Evolutionary conservation across 2,888 invertebrate species (phyloP).

Genomic region (Macropis europaea): DNA sequence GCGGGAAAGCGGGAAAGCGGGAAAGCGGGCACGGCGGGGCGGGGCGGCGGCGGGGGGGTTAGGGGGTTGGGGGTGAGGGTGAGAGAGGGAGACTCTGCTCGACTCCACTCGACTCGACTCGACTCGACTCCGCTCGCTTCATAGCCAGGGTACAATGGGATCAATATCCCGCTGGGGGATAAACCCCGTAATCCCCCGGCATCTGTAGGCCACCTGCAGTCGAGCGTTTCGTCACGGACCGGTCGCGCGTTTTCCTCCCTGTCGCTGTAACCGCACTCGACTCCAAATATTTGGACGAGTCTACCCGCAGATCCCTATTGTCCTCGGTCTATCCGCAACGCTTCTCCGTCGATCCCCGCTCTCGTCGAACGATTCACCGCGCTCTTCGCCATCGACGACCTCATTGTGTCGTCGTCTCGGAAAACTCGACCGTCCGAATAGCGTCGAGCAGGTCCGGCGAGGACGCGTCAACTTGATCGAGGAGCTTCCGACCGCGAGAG

Average conservation of each 20-base stretch:
- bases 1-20: not conserved
- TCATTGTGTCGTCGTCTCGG: not conserved
- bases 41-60: not conserved
- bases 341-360: not conserved
- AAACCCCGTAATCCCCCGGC: slow-evolving; percentile 78
- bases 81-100: slow-evolving; percentile 31
- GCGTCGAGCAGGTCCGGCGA: no score
- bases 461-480: no score
- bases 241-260: slow-evolving; percentile 66
- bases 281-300: slow-evolving; percentile 77
- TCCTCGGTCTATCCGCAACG: slow-evolving; percentile 44
- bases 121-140: slow-evolving; percentile 45
- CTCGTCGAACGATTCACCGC: not conserved
- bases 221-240: slow-evolving; percentile 77
- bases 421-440: not conserved
- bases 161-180: slow-evolving; percentile 79
- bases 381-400: not conserved
- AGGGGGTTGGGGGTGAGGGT: not conserved
- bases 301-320: slow-evolving; percentile 55
- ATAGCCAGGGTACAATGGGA: slow-evolving; percentile 75
- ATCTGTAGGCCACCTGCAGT: slow-evolving; percentile 80
- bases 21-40: slow-evolving; percentile 1
- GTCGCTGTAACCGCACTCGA: slow-evolving; percentile 50
- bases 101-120: slow-evolving; percentile 29
- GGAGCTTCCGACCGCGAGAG: no score